phyloP scores from a whole-genome alignment of 2,113 vertebrate species.

The Rhinolophus sinicus region DNA sequence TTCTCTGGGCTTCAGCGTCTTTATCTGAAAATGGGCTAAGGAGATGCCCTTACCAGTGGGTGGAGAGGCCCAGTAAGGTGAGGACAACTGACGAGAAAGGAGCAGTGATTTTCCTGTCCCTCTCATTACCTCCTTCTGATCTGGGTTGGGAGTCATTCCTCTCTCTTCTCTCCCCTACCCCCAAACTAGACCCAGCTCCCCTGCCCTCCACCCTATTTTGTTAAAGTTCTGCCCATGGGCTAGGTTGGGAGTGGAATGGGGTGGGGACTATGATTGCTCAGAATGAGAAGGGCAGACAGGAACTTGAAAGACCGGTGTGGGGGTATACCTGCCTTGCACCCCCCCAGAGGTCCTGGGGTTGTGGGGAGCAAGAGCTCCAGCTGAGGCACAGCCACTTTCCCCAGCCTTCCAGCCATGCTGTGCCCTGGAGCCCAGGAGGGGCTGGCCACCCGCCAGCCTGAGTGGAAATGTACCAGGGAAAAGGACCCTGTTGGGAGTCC shows the following conservation, averaged over 20 bases:
- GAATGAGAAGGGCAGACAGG: not conserved
- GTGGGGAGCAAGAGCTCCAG: not conserved
- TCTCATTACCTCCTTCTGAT: not conserved
- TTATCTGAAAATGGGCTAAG: not conserved
- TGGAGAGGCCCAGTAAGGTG: not conserved
- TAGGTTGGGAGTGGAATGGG: not conserved
- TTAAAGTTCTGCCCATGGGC: not conserved
- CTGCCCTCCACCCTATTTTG: not conserved
- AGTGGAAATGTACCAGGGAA: conserved; percentile 52
- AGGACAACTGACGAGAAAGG: not conserved
- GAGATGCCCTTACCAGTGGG: rapidly evolving
- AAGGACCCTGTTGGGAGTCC: not conserved
- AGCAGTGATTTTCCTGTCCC: not conserved
- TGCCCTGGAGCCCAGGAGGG: conserved; percentile 45
- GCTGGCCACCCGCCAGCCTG: conserved; percentile 48
- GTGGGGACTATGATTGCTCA: too few relatives aligned
- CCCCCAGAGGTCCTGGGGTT: not conserved
- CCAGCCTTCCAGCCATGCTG: not conserved
- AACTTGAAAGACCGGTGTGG: not conserved
- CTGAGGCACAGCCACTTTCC: not conserved
- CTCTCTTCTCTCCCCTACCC: too few relatives aligned
- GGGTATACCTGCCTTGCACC: not conserved
- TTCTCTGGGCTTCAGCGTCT: not conserved
- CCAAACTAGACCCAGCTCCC: not conserved
- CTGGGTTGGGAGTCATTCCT: not conserved